phyloP scores from a whole-genome alignment of 2,797 vertebrate species.

The Channallabes apus region DNA sequence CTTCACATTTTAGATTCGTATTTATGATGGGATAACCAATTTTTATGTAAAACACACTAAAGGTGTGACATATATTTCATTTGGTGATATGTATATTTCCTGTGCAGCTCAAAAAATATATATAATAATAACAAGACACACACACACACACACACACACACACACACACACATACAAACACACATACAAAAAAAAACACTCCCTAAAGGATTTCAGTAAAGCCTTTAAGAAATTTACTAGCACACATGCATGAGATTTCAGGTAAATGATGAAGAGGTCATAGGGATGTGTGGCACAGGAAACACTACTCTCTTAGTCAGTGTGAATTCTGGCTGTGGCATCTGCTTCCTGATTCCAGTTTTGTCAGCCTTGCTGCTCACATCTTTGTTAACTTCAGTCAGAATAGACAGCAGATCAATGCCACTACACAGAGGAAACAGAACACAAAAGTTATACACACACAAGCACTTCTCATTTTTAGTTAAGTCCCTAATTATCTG shows the following conservation, averaged over 20 bases:
- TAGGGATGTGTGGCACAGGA: conserved; percentile 64
- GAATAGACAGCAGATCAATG: conserved; percentile 81
- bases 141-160: too few species aligned
- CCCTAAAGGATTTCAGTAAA: not conserved
- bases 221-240: not conserved
- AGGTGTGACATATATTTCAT: not conserved
- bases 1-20: not conserved
- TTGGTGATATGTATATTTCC: not conserved
- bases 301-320: conserved; percentile 80
- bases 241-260: not conserved
- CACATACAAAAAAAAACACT: not conserved
- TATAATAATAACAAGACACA: too few species aligned
- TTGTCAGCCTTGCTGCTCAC: conserved; percentile 67
- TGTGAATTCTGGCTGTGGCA: conserved; percentile 83
- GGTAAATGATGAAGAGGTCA: conserved; percentile 31
- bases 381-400: conserved; percentile 85
- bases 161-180: fast-evolving
- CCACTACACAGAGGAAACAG: conserved; percentile 61
- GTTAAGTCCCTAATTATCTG: too few species aligned
- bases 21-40: not conserved
- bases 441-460: not conserved
- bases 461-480: too few species aligned
- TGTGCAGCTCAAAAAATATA: too few species aligned
- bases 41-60: not conserved
- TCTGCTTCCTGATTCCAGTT: conserved; percentile 71